A percentile compares a stretch with the other conserved stretches of the same genome.
phyloP scores from a whole-genome alignment of 2,888 invertebrate species.

The Ernsta delagoae region DNA sequence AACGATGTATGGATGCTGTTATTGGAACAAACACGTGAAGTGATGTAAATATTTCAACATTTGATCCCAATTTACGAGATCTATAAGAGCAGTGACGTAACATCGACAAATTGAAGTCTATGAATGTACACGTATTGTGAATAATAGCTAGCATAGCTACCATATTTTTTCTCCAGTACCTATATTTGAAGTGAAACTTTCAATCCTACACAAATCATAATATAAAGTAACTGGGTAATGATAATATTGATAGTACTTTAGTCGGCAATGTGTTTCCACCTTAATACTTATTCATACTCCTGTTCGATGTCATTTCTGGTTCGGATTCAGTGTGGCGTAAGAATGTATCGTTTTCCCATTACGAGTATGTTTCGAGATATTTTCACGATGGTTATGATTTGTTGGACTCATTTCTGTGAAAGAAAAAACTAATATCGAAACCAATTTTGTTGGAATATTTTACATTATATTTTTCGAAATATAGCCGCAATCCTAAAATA shows the following conservation, averaged over 20 bases:
- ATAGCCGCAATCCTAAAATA: neutral
- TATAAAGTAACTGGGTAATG: no score
- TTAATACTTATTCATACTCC: neutral
- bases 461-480: neutral
- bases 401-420: slow-evolving; percentile 17
- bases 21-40: slow-evolving; percentile 37
- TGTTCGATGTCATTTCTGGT: slow-evolving; percentile 26
- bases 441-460: slow-evolving; percentile 33
- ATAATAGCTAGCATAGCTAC: no score
- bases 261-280: neutral
- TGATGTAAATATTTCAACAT: slow-evolving; percentile 31
- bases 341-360: slow-evolving; percentile 26
- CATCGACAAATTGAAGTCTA: neutral
- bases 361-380: slow-evolving; percentile 8
- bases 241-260: no score
- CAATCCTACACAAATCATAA: no score
- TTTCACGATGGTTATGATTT: slow-evolving; percentile 17
- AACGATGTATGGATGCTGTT: slow-evolving; percentile 39
- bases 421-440: slow-evolving; percentile 6
- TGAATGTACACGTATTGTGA: neutral
- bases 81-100: slow-evolving; percentile 2
- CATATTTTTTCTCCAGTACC: no score
- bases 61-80: slow-evolving; percentile 26
- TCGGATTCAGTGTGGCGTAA: slow-evolving; percentile 12
- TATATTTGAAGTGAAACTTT: no score